Evolutionary conservation across 1,140 invertebrate species (phyloP).

Genomic region (Meloidogyne floridensis): DNA sequence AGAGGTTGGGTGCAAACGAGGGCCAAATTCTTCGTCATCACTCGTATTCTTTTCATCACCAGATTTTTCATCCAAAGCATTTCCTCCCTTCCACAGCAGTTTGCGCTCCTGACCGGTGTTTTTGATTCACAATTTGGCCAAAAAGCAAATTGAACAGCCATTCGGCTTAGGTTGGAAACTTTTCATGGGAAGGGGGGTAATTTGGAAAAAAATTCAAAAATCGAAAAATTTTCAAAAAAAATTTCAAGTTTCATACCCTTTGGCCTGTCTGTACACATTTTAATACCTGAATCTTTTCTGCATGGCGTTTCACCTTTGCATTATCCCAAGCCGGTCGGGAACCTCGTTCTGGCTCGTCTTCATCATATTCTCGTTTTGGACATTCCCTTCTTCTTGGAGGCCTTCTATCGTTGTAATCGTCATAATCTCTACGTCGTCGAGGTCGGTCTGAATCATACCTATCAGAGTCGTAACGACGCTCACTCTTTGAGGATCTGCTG

Average conservation of each 20-base stretch:
- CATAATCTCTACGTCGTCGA: background rate
- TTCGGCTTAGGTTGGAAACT: background rate
- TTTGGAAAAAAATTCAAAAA: background rate
- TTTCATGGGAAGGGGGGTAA: background rate
- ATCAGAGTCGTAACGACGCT: background rate
- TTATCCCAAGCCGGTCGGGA: conserved; percentile 21
- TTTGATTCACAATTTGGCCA: background rate
- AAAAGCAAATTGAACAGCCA: background rate
- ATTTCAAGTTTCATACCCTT: background rate
- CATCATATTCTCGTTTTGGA: background rate
- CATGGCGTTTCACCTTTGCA: conserved; percentile 16
- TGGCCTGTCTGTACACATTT: background rate
- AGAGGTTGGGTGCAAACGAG: background rate
- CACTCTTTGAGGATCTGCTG: background rate
- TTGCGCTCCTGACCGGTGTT: conserved; percentile 18
- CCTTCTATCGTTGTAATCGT: background rate
- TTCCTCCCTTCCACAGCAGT: conserved; percentile 28
- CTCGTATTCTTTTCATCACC: background rate
- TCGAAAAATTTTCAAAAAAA: background rate
- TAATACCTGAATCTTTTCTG: conserved; percentile 21
- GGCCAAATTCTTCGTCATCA: conserved; percentile 1
- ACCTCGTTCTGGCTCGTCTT: background rate
- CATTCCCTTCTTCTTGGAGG: background rate
- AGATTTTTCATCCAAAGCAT: background rate
- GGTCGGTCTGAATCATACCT: background rate